A percentile compares a stretch with the other conserved stretches of the same genome.
Conservation (phyloP, 2,113 vertebrate genomes). For the Gobiocypris rarus region DNA sequence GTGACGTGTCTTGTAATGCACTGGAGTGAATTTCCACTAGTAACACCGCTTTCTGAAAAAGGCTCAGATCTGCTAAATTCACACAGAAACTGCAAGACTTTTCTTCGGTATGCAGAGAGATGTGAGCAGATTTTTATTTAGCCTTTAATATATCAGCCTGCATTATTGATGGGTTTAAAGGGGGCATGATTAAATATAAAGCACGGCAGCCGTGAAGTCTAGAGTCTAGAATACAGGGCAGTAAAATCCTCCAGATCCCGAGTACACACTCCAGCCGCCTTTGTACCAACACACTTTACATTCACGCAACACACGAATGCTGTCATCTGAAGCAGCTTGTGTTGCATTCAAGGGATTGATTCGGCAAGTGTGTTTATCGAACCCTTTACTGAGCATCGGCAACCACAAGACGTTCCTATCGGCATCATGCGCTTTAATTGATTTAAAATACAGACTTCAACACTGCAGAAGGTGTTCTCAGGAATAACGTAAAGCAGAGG, state of each 20-base stretch:
- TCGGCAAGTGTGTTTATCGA: not conserved
- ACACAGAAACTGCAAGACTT: not conserved
- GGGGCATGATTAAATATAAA: constrained; percentile 63
- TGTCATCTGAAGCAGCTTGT: not conserved
- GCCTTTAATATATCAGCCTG: constrained; percentile 66
- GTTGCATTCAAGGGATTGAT: not conserved
- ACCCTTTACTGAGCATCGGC: not conserved
- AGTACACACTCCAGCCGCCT: not conserved
- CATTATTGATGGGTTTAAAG: constrained; percentile 77
- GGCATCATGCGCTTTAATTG: not conserved
- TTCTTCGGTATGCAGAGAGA: not conserved
- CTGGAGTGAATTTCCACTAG: not conserved
- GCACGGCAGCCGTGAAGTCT: constrained; percentile 60
- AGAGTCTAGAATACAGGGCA: not conserved
- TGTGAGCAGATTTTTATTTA: constrained; percentile 60
- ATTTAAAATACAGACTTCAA: not conserved
- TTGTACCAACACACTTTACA: not conserved
- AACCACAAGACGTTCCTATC: not conserved
- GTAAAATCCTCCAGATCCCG: not conserved
- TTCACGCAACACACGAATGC: not conserved
- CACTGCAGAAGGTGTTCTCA: not conserved
- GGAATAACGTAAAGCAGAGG: not conserved
- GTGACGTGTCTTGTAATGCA: not conserved
- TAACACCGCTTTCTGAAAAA: not conserved
- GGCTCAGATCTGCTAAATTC: not conserved